These are phyloP conservation scores for Notothenia coriiceps DNA, from an alignment of 2,113 vertebrate species.

Conservation along the genomic window DNA sequence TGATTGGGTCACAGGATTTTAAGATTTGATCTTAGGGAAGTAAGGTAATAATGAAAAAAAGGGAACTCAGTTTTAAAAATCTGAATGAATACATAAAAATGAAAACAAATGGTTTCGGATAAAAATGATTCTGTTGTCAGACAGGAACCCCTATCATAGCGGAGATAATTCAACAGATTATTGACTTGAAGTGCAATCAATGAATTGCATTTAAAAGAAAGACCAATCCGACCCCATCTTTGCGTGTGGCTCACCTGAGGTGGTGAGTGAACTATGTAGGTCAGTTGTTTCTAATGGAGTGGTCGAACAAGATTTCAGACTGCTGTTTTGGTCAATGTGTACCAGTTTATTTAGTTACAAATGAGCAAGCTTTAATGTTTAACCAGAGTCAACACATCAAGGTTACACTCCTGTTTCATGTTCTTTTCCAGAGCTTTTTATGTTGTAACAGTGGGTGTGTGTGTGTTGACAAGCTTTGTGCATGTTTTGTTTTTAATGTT, in stretches of 20 bases:
- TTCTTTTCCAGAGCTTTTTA: slow-evolving; percentile 14
- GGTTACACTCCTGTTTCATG: slow-evolving; percentile 39
- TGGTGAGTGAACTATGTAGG: not conserved
- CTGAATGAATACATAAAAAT: not conserved
- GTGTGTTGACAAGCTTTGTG: not conserved
- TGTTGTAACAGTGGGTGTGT: not conserved
- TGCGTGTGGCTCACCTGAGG: not conserved
- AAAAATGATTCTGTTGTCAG: not conserved
- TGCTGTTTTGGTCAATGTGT: slow-evolving; percentile 56
- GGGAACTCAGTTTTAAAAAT: not conserved
- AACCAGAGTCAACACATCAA: slow-evolving; percentile 65
- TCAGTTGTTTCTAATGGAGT: slow-evolving; percentile 22
- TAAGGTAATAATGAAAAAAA: not conserved
- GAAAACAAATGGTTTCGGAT: too few relatives aligned
- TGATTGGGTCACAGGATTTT: not conserved
- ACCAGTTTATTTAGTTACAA: slow-evolving; percentile 53
- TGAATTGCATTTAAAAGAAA: not conserved
- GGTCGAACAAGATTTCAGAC: slow-evolving; percentile 28
- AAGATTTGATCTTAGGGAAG: not conserved
- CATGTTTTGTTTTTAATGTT: slow-evolving; percentile 2
- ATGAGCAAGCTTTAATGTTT: slow-evolving; percentile 58
- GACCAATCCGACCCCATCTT: not conserved
- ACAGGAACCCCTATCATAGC: not conserved
- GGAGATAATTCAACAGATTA: not conserved
- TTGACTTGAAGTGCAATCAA: not conserved